Evolutionary conservation across 2,113 vertebrate species (phyloP).

Genomic region (Centropristis striata): DNA sequence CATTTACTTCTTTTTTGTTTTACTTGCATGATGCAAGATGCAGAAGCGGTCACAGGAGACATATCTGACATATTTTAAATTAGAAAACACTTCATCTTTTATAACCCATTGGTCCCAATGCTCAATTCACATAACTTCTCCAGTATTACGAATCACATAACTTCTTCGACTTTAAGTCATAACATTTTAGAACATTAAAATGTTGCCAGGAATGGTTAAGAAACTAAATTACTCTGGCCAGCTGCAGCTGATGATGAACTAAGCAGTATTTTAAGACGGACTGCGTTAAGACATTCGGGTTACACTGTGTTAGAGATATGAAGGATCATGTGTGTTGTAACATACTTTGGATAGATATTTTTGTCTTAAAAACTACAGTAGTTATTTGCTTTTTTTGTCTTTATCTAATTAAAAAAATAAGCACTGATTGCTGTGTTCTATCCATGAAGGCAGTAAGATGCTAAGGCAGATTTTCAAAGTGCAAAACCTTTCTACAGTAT

Average conservation of each 20-base stretch:
- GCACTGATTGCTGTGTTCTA: not conserved
- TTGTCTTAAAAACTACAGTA: not conserved
- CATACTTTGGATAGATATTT: not conserved
- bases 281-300: not conserved
- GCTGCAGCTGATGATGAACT: not conserved
- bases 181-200: not conserved
- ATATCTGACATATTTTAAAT: not conserved
- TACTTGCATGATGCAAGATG: not conserved
- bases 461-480: constrained; percentile 23
- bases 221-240: not conserved
- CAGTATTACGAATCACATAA: not conserved
- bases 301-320: not conserved
- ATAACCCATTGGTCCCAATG: not conserved
- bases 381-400: not conserved
- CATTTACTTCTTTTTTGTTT: not conserved
- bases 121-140: too few relatives aligned
- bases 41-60: not conserved
- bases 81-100: not conserved
- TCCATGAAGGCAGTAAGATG: not conserved
- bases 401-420: not conserved
- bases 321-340: not conserved
- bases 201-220: not conserved
- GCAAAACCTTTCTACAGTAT: not conserved
- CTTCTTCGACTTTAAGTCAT: not conserved
- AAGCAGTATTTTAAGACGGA: constrained; percentile 4